These are phyloP conservation scores for Palythoa grandiflora DNA, from an alignment of 92 coral and sea anemone species.

Conservation along the genomic window DNA sequence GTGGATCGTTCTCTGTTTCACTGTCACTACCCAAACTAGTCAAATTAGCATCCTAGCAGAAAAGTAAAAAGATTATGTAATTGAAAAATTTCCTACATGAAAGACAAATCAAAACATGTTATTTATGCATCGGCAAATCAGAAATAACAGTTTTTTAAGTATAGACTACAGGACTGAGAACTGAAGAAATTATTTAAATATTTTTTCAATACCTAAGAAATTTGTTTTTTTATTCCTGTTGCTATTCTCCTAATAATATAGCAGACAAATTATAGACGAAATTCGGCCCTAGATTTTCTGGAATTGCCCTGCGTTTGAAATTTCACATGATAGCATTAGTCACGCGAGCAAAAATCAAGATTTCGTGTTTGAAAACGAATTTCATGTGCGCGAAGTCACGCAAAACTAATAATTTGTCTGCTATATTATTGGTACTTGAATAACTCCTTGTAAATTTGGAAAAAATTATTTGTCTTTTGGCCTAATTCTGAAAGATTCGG, in stretches of 20 bases:
- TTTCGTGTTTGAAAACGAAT: no score
- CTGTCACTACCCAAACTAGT: background rate
- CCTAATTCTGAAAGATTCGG: no score
- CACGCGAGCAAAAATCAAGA: background rate
- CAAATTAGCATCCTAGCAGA: slow-evolving; percentile 10
- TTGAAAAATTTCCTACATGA: background rate
- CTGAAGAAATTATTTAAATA: background rate
- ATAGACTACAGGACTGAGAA: background rate
- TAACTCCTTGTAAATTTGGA: no score
- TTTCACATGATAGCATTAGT: no score
- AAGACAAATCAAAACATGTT: background rate
- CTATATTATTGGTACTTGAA: no score
- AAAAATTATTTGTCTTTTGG: no score
- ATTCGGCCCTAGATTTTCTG: background rate
- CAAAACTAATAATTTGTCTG: background rate
- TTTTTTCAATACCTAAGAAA: background rate
- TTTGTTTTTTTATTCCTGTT: background rate
- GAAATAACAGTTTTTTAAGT: background rate
- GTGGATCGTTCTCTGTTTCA: background rate
- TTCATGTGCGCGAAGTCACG: background rate
- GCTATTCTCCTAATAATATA: background rate
- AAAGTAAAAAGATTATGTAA: background rate
- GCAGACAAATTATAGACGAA: no score
- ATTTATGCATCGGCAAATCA: background rate
- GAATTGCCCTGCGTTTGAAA: background rate